These are phyloP conservation scores for Metalampra italica DNA, from an alignment of 2,888 invertebrate species.

Conservation along the genomic window DNA sequence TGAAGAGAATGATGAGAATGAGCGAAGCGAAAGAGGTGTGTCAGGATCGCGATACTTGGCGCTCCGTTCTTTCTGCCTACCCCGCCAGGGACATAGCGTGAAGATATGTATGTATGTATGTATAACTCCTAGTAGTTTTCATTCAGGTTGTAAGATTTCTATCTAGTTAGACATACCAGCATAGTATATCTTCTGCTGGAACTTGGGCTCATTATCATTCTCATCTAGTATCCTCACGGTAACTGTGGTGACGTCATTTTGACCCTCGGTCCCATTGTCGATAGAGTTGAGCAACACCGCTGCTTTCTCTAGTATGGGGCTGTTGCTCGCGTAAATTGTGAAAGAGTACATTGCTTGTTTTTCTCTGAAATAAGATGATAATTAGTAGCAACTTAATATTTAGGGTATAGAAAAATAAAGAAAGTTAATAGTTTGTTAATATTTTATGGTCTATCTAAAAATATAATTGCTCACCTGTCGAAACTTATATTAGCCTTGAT, in stretches of 20 bases:
- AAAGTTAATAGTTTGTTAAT: too few relatives aligned
- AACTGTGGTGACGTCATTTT: slow-evolving; percentile 84
- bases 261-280: slow-evolving; percentile 56
- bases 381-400: not conserved
- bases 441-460: too few relatives aligned
- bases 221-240: slow-evolving; percentile 86
- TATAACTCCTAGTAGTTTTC: too few relatives aligned
- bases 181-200: slow-evolving; percentile 81
- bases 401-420: not conserved
- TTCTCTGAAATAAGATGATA: slow-evolving; percentile 76
- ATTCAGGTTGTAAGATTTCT: too few relatives aligned
- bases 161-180: slow-evolving; percentile 67
- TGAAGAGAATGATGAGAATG: too few relatives aligned
- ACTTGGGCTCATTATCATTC: slow-evolving; percentile 91
- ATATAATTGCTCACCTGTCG: slow-evolving; percentile 85
- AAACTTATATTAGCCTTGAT: slow-evolving; percentile 88
- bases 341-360: slow-evolving; percentile 84
- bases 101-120: too few relatives aligned
- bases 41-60: too few relatives aligned
- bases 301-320: slow-evolving; percentile 83
- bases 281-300: slow-evolving; percentile 57
- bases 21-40: too few relatives aligned
- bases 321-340: slow-evolving; percentile 90
- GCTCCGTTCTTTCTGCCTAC: too few relatives aligned
- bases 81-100: too few relatives aligned